These are phyloP conservation scores for Peromyscus eremicus DNA, from an alignment of 2,797 vertebrate genomes.

Conservation along the genomic window DNA sequence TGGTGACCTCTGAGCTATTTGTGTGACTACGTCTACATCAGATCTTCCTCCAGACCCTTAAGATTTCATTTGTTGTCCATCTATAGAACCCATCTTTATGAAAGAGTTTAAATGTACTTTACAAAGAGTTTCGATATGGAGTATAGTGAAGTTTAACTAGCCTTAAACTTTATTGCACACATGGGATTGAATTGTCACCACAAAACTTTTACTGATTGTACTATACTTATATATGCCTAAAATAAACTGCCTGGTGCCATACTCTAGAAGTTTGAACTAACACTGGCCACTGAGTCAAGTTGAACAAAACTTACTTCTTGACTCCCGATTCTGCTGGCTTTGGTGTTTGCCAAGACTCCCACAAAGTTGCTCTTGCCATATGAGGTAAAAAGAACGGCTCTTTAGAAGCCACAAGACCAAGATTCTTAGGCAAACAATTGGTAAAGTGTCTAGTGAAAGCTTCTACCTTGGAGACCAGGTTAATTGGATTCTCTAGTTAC, in stretches of 20 bases:
- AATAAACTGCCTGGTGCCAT: neutral
- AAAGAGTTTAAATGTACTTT: neutral
- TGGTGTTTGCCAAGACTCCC: no score
- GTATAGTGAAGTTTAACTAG: neutral
- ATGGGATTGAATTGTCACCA: neutral
- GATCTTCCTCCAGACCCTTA: neutral
- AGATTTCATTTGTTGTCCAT: neutral
- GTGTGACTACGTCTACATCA: neutral
- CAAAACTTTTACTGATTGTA: neutral
- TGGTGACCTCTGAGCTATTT: neutral
- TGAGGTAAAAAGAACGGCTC: neutral
- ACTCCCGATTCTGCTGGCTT: neutral
- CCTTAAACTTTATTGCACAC: neutral
- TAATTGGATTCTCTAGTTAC: neutral
- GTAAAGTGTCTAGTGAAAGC: neutral
- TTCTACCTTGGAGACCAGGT: neutral
- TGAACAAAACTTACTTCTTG: neutral
- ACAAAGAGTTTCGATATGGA: neutral
- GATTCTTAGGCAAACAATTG: neutral
- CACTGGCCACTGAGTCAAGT: neutral
- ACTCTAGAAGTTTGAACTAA: neutral
- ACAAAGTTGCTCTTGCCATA: neutral
- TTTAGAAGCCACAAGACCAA: neutral
- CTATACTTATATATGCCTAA: neutral
- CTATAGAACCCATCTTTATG: neutral